Percentiles rank a stretch among this genome's conserved stretches.
Conservation (phyloP, 2,797 vertebrate species). For the Hoplostethus mediterraneus region DNA sequence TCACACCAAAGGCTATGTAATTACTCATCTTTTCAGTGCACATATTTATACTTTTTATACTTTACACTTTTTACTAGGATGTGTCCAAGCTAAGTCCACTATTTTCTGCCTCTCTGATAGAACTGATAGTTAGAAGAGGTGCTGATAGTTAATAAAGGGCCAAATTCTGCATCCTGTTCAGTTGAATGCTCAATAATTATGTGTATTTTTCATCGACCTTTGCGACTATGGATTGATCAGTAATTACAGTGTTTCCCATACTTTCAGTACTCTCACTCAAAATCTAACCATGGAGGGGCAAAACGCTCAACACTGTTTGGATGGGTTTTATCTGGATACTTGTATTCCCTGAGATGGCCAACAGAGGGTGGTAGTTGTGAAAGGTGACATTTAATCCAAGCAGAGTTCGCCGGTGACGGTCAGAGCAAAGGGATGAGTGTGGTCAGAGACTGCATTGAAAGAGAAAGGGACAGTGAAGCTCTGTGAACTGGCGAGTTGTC, state of each 20-base stretch:
- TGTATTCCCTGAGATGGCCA: constrained; percentile 53
- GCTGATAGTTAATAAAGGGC: too few relatives aligned
- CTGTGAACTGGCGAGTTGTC: constrained; percentile 71
- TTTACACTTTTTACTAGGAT: too few relatives aligned
- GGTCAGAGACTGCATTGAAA: constrained; percentile 72
- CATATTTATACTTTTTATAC: too few relatives aligned
- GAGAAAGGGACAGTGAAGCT: constrained; percentile 72
- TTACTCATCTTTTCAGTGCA: too few relatives aligned
- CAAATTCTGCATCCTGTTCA: too few relatives aligned
- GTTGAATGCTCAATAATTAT: too few relatives aligned
- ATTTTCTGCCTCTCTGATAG: too few relatives aligned
- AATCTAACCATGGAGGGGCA: background rate
- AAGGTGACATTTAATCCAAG: constrained; percentile 37
- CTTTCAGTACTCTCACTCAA: background rate
- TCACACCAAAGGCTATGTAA: too few relatives aligned
- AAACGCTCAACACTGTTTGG: background rate
- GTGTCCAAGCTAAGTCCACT: too few relatives aligned
- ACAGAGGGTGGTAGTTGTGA: constrained; percentile 66
- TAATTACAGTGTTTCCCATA: background rate
- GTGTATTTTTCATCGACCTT: too few relatives aligned
- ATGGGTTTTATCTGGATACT: background rate
- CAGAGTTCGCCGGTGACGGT: constrained; percentile 33
- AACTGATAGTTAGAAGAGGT: too few relatives aligned
- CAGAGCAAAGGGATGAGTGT: constrained; percentile 28
- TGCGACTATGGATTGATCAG: too few relatives aligned